Base-by-base conservation (phyloP, 2,797 vertebrate genomes). In the Epinephelus coioides region DNA sequence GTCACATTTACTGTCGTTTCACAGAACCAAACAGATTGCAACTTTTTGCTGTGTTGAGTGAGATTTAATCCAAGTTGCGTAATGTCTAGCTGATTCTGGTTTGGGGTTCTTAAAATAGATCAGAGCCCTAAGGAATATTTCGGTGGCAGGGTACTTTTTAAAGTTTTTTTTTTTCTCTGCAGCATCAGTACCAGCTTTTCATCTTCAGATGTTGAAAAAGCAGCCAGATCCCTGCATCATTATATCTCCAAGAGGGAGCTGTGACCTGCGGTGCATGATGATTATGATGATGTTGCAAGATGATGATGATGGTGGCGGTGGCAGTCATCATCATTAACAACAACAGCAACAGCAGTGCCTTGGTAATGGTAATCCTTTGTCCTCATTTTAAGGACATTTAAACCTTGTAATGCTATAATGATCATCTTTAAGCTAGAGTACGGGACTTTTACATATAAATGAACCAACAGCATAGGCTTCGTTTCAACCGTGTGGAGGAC, bases 91-190 rank as follows among this genome's bases (percentile, higher is more conserved):
- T 18, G 59, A 69, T 74, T 51, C 47, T 54, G 13, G 21, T 56
- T 69, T 21, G 10, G 11, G 18, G 27, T 59, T 40, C 54, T 66
- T 76, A 21, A 62, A 81, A 84, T 57, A 70, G 40, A 59, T 64
- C 50, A 53, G 67, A 72, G 25, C 43, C 19, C 44, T 11, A 9
- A 69, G 49, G 73, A 30, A 68, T 43, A n/a, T 53, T 27, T 67
- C 23, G 25, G 14, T 19, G 1, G 23, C 14, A 27, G 38, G 13
- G 47, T 34, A 23, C 34, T 60, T 64, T 72, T 68, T 15, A 51
- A 12, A 17, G 6, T 27, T 23, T 25, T 62, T 55, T 43, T 64
- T 60, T 23, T 30, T 30, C 30, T 30, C n/a, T 49, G 51, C 57
- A 54, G 30, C 54, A 60, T 47, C 23, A 69, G 19, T 69, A 54